These are phyloP conservation scores for Eucidaris tribuloides DNA, from an alignment of 35 echinoderm and acorn worm species.

Conservation along the genomic window DNA sequence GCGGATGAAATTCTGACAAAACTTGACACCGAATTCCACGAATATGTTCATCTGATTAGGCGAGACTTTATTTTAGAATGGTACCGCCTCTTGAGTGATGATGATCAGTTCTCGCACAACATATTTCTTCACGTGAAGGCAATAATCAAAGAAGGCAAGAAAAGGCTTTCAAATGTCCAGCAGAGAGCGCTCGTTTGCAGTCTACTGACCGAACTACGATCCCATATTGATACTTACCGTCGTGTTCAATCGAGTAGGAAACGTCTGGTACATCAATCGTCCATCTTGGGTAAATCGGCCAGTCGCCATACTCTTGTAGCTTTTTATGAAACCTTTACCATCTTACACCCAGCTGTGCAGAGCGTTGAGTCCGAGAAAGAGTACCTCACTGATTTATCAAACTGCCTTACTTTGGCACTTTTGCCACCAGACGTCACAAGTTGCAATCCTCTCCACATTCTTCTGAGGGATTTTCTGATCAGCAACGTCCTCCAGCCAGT, in stretches of 20 bases:
- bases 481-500: slow-evolving; percentile 14
- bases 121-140: neutral
- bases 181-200: neutral
- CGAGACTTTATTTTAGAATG: slow-evolving; percentile 10
- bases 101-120: slow-evolving; percentile 15
- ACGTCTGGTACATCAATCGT: neutral
- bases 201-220: neutral
- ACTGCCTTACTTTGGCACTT: neutral
- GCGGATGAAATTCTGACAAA: neutral
- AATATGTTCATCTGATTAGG: slow-evolving; percentile 1
- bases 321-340: slow-evolving; percentile 20
- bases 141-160: neutral
- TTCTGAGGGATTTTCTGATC: neutral
- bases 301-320: neutral
- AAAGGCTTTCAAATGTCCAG: neutral
- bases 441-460: neutral
- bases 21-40: neutral
- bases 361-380: neutral
- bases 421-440: slow-evolving; percentile 2
- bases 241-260: neutral
- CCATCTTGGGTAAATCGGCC: neutral
- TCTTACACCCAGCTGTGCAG: slow-evolving; percentile 7
- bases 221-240: neutral
- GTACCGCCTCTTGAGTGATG: slow-evolving; percentile 1
- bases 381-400: neutral